Evolutionary conservation across 2,113 vertebrate genomes (phyloP).

Genomic region (Elephas maximus): DNA sequence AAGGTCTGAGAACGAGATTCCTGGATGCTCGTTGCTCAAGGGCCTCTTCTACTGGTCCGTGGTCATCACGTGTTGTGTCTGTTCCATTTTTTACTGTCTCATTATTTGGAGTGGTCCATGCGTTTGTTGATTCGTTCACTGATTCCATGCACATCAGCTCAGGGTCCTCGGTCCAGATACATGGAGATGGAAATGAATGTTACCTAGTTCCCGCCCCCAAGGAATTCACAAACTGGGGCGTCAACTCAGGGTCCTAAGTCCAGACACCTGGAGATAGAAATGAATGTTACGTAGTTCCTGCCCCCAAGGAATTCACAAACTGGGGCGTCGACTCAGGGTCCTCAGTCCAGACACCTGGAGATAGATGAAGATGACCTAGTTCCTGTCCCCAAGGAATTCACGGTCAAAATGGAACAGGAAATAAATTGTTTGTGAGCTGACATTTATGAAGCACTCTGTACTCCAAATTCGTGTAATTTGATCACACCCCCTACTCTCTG

Average conservation of each 20-base stretch:
- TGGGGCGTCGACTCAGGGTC: background rate
- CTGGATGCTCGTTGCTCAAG: fast-evolving
- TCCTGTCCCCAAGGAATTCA: background rate
- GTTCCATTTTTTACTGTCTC: background rate
- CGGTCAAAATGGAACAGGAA: background rate
- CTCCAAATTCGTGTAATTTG: background rate
- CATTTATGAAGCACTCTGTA: background rate
- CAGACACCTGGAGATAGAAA: background rate
- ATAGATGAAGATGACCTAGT: background rate
- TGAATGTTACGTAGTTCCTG: background rate
- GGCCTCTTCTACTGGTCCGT: background rate
- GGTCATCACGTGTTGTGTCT: fast-evolving
- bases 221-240: background rate
- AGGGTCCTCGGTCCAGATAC: background rate
- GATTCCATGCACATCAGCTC: background rate
- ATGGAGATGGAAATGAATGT: background rate
- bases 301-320: background rate
- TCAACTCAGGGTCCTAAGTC: background rate
- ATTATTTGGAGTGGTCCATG: background rate
- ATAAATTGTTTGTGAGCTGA: background rate
- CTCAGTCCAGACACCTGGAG: background rate
- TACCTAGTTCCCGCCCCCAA: background rate
- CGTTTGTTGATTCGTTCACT: background rate
- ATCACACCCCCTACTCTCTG: background rate
- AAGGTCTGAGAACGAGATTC: background rate